Percentiles rank a stretch among this genome's conserved stretches.
Evolutionary conservation across 1,140 invertebrate genomes (phyloP).

Genomic region (Drosophila ironensis): DNA sequence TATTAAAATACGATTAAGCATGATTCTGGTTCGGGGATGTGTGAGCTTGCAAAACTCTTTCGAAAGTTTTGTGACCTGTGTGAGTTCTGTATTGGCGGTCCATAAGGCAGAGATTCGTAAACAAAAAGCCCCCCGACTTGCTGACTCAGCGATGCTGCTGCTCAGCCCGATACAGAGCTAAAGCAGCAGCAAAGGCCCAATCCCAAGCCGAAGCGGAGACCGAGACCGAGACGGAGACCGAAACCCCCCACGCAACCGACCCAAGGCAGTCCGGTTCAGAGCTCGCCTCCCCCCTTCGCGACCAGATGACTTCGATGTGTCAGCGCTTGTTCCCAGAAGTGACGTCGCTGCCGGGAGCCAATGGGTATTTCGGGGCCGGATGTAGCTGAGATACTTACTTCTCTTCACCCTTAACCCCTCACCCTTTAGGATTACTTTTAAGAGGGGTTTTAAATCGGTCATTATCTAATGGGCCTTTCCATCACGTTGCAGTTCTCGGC

Average conservation of each 20-base stretch:
- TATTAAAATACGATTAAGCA: not conserved
- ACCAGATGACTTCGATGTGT: slow-evolving; percentile 43
- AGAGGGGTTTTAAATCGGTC: too few species aligned
- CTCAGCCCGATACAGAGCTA: slow-evolving; percentile 1
- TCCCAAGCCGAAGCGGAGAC: slow-evolving; percentile 10
- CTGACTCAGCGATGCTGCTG: slow-evolving; percentile 70
- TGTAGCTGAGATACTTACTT: slow-evolving; percentile 43
- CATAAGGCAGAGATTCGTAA: slow-evolving; percentile 42
- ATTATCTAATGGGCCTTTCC: too few species aligned
- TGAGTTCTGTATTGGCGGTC: slow-evolving; percentile 8
- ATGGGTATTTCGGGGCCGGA: slow-evolving; percentile 59
- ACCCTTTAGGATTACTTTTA: too few species aligned
- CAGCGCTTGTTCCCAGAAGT: slow-evolving; percentile 62
- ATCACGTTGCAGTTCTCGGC: slow-evolving; percentile 47
- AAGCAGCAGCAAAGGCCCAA: slow-evolving; percentile 9
- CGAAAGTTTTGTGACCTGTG: slow-evolving; percentile 47
- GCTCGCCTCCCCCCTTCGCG: not conserved
- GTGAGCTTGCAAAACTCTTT: not conserved
- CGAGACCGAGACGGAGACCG: not conserved
- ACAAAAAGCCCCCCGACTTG: slow-evolving; percentile 47
- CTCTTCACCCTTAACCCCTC: too few species aligned
- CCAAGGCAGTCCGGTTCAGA: slow-evolving; percentile 42
- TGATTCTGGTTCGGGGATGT: not conserved
- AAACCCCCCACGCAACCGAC: slow-evolving; percentile 53
- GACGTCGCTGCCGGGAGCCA: slow-evolving; percentile 25